Base-by-base conservation (phyloP, 2,113 vertebrate genomes). In the Scatophagus argus region DNA sequence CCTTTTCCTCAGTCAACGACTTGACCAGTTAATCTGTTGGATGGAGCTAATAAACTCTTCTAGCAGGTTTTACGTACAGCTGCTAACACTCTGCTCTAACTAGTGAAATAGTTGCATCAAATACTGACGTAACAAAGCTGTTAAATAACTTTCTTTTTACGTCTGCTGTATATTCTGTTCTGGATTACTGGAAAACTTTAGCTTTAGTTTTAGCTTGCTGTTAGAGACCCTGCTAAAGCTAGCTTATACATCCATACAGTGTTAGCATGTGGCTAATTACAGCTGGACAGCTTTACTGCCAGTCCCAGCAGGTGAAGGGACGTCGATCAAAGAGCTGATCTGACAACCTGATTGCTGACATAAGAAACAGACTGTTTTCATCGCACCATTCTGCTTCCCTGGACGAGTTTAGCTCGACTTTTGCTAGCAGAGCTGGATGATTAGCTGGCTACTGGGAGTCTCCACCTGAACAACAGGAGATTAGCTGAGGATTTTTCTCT, bases 311-410 rank as follows among this genome's bases (percentile, higher is more conserved):
- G 34, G n/a, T 68, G 41, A 65, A 11, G 14, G 59, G 36, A 29
- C 17, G 5, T 63, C 58, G 83, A 82, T 88, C 79, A 87, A 79
- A 83, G 70, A 89, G 82, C 82, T 81, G 86, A 85, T 74, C 38
- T 2, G 76, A 62, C 63, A 74, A 70, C 69, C 21, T 34, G 38
- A 67, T 14, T 2, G 39, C 76, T 38, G 64, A 77, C 19, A 21
- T 7, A 43, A 51, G 55, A 75, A 52, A 54, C 25, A 46, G 73
- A 65, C 70, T 52, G 2, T 66, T 47, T 27, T 58, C 62, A 10
- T 77, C 25, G 36, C 31, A 67, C 73, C 79, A 23, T 66, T 82
- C 72, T 77, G 78, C 82, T 64, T 78, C 76, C 71, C 70, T 52
- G 41, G 73, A 55, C 2, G 1, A 32, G 77, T 59, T 79, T 21